Base-by-base conservation (phyloP, 1,140 invertebrate species). In the Euura saliciscinereae region DNA sequence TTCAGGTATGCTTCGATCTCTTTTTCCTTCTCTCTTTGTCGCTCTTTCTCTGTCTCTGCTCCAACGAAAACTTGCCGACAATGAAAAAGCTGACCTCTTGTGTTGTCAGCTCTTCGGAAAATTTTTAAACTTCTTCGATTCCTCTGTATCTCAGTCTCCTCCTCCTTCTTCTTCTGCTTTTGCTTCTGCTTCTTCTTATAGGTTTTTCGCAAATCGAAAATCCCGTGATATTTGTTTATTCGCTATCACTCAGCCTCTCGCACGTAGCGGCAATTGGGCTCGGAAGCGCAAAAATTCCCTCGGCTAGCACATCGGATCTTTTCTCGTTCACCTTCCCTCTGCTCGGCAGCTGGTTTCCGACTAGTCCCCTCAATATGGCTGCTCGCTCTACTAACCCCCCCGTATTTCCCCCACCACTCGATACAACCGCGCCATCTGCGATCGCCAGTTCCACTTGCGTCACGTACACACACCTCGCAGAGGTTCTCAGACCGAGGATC, bases 341-440 rank as follows among this genome's bases (percentile, higher is more conserved):
- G 86, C 84, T 85, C 85, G 83, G 83, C 85, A 87, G 86, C 78
- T 87, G 84, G 84, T 87, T 87, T 85, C 85, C 86, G 84, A 87
- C 86, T 86, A 83, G 84, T 72, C 71, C 69, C 69, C 44, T 42
- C 79, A 85, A 85, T 72, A 82, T 83, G 83, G 82, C 81, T 73
- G 79, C 68, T 51, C 42, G 10, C 72, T 75, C 78, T 78, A 75
- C 74, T 76, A 77, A 70, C 69, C 43, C 69, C 71, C 66, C 44
- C 51, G 4, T 67, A 13, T 43, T 11, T 44, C 69, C 71, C 43
- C 69, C 45, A 45, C 42, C 46, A 70, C 44, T 68, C 42, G 44
- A 67, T 8, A 11, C 66, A 71, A 73, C 76, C 68, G 75, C 76
- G 76, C 78, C 78, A 73, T 79, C 76, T 65, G 71, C 72, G 73